phyloP scores from a whole-genome alignment of 2,888 invertebrate species.

The Eupithecia exiguata region DNA sequence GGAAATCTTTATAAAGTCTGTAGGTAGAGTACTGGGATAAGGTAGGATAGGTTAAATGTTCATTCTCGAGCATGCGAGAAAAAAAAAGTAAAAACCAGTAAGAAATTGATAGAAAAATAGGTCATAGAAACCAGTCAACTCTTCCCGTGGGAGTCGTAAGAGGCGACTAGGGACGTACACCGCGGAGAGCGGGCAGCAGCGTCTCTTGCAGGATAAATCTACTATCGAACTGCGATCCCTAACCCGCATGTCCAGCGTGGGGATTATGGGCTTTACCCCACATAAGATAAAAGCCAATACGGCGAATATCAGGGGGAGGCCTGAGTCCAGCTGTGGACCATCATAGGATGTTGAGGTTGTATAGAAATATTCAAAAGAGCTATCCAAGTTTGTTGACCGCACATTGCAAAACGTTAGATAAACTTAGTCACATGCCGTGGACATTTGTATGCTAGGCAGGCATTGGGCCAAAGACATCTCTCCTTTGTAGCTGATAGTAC shows the following conservation, averaged over 20 bases:
- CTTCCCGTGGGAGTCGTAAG: no score
- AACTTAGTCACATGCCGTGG: slow-evolving; percentile 32
- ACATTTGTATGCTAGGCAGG: slow-evolving; percentile 38
- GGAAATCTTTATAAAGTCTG: neutral
- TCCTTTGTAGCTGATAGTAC: slow-evolving; percentile 36
- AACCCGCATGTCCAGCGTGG: no score
- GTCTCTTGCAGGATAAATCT: no score
- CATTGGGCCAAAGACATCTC: slow-evolving; percentile 38
- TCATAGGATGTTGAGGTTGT: no score
- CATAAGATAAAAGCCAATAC: no score
- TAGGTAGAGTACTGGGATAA: neutral
- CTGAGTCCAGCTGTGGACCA: no score
- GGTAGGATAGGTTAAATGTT: neutral
- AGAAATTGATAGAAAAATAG: neutral
- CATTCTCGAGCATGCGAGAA: neutral
- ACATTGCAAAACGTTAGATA: slow-evolving; percentile 36
- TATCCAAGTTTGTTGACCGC: slow-evolving; percentile 33
- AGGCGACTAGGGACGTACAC: no score
- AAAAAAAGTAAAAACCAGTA: neutral
- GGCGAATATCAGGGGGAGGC: no score
- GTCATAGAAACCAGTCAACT: no score
- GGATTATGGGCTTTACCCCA: no score
- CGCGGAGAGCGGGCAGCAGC: no score
- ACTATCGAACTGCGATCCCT: no score
- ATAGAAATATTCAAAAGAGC: slow-evolving; percentile 16